Evolutionary conservation across 2,888 invertebrate species (phyloP), one percentile per base, ranked within the genome.

Genomic region (Eurytoma adleriae): DNA sequence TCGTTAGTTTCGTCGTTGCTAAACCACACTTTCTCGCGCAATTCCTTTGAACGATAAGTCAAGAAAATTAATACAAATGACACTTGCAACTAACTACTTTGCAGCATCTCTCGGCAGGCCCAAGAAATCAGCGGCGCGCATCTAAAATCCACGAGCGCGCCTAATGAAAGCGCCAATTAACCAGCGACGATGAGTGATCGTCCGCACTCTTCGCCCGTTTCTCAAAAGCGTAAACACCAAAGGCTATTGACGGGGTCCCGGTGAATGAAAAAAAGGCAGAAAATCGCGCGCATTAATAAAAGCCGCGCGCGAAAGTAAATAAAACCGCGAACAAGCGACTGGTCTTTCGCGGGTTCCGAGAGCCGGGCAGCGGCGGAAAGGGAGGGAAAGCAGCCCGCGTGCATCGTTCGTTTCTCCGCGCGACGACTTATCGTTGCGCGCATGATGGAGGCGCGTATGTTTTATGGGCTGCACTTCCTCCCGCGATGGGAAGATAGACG

Each of bases 381-480:
- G 48, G 56, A 56, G 50, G 20, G 59, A 50, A 68, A n/a, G 16
- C 40, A n/a, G 16, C 40, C 20, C 61, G 56, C n/a, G 18, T 50
- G 56, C 67, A 70, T 80, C 76, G 72, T 66, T 56, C 20, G 57
- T 64, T 40, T 74, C 54, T 73, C 64, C 24, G 40, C 54, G 71
- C 62, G 62, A 59, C 73, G 69, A 79, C 81, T 81, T 78, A 66
- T 79, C 81, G 80, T 77, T 76, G 56, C 69, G 73, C 62, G n/a
- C 75, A 76, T 83, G 84, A 84, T 79, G 86, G 83, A 85, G 87
- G 84, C 84, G 84, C 82, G 83, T 84, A 83, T 84, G 86, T 83
- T 87, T 86, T 87, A 86, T 84, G 85, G 83, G 62, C 83, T 74
- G 86, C 85, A 84, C 85, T 86, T 82, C 84, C 85, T 85, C 81